Evolutionary conservation across 2,888 invertebrate genomes (phyloP), one percentile per base, ranked within the genome.

Genomic region (Oxytorus armatus): DNA sequence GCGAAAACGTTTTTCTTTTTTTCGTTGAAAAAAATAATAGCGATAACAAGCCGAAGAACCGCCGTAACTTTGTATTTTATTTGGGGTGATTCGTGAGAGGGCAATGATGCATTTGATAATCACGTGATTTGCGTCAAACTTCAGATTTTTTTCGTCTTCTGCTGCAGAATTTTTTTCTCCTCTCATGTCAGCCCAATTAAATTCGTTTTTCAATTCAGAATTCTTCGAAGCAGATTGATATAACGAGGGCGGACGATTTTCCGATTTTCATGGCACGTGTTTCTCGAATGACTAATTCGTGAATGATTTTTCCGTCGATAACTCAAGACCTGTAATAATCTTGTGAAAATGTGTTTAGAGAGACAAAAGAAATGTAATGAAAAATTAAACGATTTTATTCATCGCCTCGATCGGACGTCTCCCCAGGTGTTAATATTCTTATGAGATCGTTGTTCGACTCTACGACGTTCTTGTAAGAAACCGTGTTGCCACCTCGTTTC

Each of bases 401-500:
- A 5, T 89, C 89, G 44, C 84, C 85, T 21, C 85, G 85, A 51
- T 88, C 88, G 74, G 83, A 82, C 14, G 82, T 77, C 10, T 90
- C 91, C 47, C 85, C 84, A 16, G 85, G 86, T 4, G 88, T 82
- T 59, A 91, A 81, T 86, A 91, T 91, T 86, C 89, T 88, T 53
- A 91, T 88, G 36, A 91, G 85, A 80, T 92, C 92, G 83, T 90
- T 89, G 42, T 87, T 88, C 10, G 90, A 88, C 51, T 90, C 90
- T 11, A 90, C 86, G 55, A 92, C 90, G 83, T 90, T 92, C 68
- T 87, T 90, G 78, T 92, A 92, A 51, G 88, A 87, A 53, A 92
- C 89, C 8, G 90, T 90, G 65, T 90, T 89, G 1, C 86, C 82
- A 7, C 86, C 87, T 25, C 87, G 89, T 81, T 87, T 87, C 55